Conservation (phyloP, 2,888 invertebrate genomes). For the Lithosia quadra region DNA sequence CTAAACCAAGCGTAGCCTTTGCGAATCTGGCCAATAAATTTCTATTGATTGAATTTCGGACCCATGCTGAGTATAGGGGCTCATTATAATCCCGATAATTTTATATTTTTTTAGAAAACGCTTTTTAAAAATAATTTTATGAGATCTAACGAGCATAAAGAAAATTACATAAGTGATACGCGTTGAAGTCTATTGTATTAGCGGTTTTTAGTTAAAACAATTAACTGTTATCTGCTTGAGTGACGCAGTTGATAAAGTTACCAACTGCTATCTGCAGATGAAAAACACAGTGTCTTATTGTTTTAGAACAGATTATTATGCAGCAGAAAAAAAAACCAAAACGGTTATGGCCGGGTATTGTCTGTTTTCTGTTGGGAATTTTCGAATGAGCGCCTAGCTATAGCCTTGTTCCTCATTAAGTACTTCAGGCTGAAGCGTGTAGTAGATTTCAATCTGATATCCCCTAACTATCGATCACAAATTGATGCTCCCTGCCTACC, state of each 20-base stretch:
- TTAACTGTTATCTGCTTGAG: not conserved
- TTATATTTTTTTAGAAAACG: constrained; percentile 60
- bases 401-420: too few relatives aligned
- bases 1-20: constrained; percentile 80
- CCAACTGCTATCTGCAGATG: not conserved
- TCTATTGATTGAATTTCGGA: constrained; percentile 85
- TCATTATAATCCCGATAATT: constrained; percentile 81
- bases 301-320: not conserved
- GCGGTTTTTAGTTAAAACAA: not conserved
- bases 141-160: constrained; percentile 38
- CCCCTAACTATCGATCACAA: too few relatives aligned
- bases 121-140: constrained; percentile 45
- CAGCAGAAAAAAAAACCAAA: too few relatives aligned
- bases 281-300: not conserved
- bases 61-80: constrained; percentile 85
- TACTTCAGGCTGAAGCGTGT: too few relatives aligned
- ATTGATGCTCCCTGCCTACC: too few relatives aligned
- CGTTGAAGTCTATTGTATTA: constrained; percentile 59
- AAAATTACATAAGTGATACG: constrained; percentile 33
- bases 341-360: too few relatives aligned
- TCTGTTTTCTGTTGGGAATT: too few relatives aligned
- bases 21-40: constrained; percentile 86
- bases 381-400: too few relatives aligned
- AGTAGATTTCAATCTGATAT: too few relatives aligned
- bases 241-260: not conserved